Evolutionary conservation across 1,140 invertebrate species (phyloP).

Genomic region (Aphaenogaster ashmeadi): DNA sequence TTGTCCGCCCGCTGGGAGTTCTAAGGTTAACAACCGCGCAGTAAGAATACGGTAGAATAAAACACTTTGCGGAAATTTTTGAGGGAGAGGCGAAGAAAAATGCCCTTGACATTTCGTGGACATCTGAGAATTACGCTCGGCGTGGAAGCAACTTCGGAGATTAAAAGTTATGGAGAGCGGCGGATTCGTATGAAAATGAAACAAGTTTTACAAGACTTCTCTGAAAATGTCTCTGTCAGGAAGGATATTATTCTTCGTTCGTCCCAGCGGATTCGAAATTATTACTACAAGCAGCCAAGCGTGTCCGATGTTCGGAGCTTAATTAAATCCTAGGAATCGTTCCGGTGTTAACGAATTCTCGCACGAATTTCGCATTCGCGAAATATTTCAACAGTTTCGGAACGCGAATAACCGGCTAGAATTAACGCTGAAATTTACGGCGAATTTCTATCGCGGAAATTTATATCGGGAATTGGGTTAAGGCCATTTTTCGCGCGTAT

Average conservation of each 20-base stretch:
- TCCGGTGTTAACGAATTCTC: slow-evolving; percentile 72
- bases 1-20: not conserved
- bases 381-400: slow-evolving; percentile 70
- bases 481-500: slow-evolving; percentile 34
- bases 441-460: slow-evolving; percentile 53
- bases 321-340: slow-evolving; percentile 76
- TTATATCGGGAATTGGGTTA: slow-evolving; percentile 55
- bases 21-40: slow-evolving; percentile 29
- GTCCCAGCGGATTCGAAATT: slow-evolving; percentile 62
- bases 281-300: slow-evolving; percentile 72
- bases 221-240: slow-evolving; percentile 67
- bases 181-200: slow-evolving; percentile 59
- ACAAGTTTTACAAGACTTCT: slow-evolving; percentile 72
- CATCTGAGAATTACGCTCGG: slow-evolving; percentile 33
- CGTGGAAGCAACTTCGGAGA: slow-evolving; percentile 45
- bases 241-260: slow-evolving; percentile 72
- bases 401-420: slow-evolving; percentile 43
- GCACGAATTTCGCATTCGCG: slow-evolving; percentile 61
- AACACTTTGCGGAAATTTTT: slow-evolving; percentile 50
- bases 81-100: slow-evolving; percentile 43
- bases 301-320: slow-evolving; percentile 73
- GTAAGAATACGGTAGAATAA: slow-evolving; percentile 29
- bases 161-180: slow-evolving; percentile 63
- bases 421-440: slow-evolving; percentile 58
- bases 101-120: slow-evolving; percentile 57